Evolutionary conservation across 2,888 invertebrate species (phyloP).

Genomic region (Synergus japonicus): DNA sequence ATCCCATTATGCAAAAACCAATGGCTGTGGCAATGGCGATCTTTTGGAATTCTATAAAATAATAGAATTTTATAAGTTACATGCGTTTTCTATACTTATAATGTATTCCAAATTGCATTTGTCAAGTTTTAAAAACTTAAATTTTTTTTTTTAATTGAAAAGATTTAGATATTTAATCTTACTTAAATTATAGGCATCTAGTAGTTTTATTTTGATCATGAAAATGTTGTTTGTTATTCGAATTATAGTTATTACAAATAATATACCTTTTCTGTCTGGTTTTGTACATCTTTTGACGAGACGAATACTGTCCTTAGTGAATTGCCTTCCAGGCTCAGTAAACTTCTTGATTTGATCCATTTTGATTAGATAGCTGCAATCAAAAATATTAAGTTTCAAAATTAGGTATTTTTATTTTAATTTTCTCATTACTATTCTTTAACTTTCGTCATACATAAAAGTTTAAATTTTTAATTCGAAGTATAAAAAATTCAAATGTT

Average conservation of each 20-base stretch:
- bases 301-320: constrained; percentile 98
- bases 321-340: constrained; percentile 96
- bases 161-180: neutral
- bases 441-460: too few species aligned
- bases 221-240: neutral
- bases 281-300: constrained; percentile 99
- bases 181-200: constrained; percentile 26
- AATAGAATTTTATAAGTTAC: constrained; percentile 51
- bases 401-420: neutral
- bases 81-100: neutral
- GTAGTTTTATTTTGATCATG: constrained; percentile 33
- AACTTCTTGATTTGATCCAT: constrained; percentile 99
- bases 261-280: constrained; percentile 96
- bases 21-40: constrained; percentile 99
- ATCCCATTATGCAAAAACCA: constrained; percentile 99
- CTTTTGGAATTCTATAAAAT: constrained; percentile 96
- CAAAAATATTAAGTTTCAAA: neutral
- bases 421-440: neutral
- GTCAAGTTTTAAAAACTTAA: too few species aligned
- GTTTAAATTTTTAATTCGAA: neutral
- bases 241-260: constrained; percentile 18
- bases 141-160: too few species aligned
- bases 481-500: neutral
- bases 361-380: constrained; percentile 51
- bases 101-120: too few species aligned